These are phyloP conservation scores for Poecilia wingei DNA, from an alignment of 2,797 vertebrate species.

Conservation along the genomic window DNA sequence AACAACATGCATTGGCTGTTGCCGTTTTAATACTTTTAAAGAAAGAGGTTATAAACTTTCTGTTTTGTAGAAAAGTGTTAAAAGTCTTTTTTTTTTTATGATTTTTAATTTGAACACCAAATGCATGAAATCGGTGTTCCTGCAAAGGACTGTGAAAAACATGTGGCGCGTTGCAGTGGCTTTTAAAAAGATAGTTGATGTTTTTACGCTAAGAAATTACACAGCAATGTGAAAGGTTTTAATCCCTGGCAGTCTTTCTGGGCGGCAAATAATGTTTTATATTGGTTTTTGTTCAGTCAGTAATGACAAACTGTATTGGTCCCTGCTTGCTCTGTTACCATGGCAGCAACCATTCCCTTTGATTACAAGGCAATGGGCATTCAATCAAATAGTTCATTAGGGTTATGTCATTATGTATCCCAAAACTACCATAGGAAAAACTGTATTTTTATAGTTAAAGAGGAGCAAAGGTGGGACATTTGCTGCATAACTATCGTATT, in stretches of 20 bases:
- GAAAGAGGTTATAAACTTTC: background rate
- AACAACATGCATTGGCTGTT: background rate
- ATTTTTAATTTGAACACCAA: background rate
- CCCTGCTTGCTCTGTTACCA: slow-evolving; percentile 54
- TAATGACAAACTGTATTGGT: slow-evolving; percentile 60
- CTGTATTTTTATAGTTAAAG: background rate
- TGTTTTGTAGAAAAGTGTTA: background rate
- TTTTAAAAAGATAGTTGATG: slow-evolving; percentile 25
- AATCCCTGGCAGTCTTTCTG: slow-evolving; percentile 38
- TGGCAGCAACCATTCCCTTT: slow-evolving; percentile 62
- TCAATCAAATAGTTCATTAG: slow-evolving; percentile 53
- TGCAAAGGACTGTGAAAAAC: slow-evolving; percentile 16
- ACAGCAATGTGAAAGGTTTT: slow-evolving; percentile 24
- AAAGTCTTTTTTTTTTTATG: background rate
- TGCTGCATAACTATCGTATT: background rate
- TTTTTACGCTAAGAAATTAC: slow-evolving; percentile 33
- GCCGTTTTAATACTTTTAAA: background rate
- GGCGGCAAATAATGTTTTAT: slow-evolving; percentile 57
- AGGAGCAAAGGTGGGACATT: background rate
- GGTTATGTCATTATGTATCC: slow-evolving; percentile 32
- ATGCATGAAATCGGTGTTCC: background rate
- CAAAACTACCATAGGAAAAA: slow-evolving; percentile 24
- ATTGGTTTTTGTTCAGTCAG: slow-evolving; percentile 57
- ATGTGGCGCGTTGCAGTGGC: slow-evolving; percentile 7
- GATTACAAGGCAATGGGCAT: slow-evolving; percentile 55